phyloP scores from a whole-genome alignment of 2,888 invertebrate genomes.

The Mesochorus sp. region DNA sequence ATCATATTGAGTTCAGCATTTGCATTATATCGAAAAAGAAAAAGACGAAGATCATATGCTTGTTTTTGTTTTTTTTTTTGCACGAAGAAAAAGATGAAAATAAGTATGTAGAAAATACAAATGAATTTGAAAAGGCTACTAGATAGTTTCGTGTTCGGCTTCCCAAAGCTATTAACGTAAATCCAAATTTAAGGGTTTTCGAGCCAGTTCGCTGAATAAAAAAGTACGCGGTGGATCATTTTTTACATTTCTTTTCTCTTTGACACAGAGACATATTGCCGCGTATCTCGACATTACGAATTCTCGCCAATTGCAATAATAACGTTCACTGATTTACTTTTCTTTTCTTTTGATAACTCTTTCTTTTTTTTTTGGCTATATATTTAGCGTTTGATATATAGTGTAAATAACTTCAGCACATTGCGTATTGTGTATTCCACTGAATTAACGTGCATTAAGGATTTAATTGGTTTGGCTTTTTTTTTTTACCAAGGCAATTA shows the following conservation, averaged over 20 bases:
- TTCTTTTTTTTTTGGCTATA: slow-evolving; percentile 15
- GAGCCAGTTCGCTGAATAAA: too few species aligned
- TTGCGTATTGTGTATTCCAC: slow-evolving; percentile 43
- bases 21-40: slow-evolving; percentile 27
- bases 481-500: not conserved
- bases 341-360: slow-evolving; percentile 12
- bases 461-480: slow-evolving; percentile 10
- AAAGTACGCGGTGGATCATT: too few species aligned
- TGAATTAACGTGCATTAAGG: slow-evolving; percentile 25
- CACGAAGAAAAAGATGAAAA: too few species aligned
- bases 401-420: slow-evolving; percentile 55
- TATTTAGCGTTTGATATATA: slow-evolving; percentile 27
- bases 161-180: slow-evolving; percentile 29
- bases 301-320: slow-evolving; percentile 14
- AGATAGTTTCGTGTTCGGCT: slow-evolving; percentile 40
- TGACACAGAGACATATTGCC: too few species aligned
- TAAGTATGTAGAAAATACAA: slow-evolving; percentile 23
- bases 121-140: slow-evolving; percentile 35
- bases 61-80: too few species aligned
- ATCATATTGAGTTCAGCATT: slow-evolving; percentile 13
- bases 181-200: too few species aligned
- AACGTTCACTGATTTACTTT: too few species aligned
- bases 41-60: not conserved
- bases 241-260: too few species aligned
- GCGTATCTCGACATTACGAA: too few species aligned